Evolutionary conservation across 2,797 vertebrate genomes (phyloP).

Genomic region (Phataginus tetradactyla): DNA sequence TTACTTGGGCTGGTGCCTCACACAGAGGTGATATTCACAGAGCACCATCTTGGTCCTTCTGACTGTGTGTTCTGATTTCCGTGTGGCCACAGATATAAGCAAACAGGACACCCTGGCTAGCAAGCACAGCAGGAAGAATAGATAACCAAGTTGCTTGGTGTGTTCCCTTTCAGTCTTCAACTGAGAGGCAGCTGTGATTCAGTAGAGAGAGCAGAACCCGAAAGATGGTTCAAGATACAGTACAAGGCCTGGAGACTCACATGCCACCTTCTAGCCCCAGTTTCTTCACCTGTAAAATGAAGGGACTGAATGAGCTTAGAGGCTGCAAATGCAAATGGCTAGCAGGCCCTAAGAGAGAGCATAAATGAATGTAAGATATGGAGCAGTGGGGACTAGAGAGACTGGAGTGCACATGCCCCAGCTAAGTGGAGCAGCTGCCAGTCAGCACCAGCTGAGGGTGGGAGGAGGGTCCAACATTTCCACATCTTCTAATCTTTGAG

Average conservation of each 20-base stretch:
- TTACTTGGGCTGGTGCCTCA: background rate
- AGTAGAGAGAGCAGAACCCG: background rate
- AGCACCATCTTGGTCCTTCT: background rate
- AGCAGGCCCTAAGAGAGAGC: background rate
- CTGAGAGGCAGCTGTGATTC: background rate
- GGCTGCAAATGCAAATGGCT: background rate
- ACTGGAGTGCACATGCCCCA: accelerated
- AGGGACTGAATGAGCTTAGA: background rate
- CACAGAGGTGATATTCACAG: background rate
- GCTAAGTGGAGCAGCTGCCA: background rate
- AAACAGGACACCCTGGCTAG: background rate
- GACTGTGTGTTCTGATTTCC: background rate
- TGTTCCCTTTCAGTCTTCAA: background rate
- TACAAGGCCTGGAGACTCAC: background rate
- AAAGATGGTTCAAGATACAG: background rate
- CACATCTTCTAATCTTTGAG: background rate
- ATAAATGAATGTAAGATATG: background rate
- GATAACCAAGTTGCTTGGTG: background rate
- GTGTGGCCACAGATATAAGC: background rate
- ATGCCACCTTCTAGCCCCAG: background rate
- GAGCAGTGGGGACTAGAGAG: accelerated
- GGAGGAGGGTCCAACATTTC: background rate
- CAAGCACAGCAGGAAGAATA: background rate
- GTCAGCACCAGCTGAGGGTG: background rate
- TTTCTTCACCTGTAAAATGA: background rate